These are phyloP conservation scores for Sciurus carolinensis DNA, from an alignment of 2,797 vertebrate genomes.

Conservation along the genomic window DNA sequence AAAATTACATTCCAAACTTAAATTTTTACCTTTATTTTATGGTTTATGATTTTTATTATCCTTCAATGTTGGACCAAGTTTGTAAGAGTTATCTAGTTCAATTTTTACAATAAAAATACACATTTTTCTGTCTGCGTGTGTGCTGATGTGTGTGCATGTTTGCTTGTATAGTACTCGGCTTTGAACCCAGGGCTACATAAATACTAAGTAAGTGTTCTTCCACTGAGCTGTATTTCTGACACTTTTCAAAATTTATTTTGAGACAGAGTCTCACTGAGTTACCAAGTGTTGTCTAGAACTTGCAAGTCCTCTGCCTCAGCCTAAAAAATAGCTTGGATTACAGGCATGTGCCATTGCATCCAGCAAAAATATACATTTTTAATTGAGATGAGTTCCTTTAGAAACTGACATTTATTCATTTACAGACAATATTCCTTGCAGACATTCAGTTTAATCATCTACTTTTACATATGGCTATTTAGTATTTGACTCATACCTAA, in stretches of 20 bases:
- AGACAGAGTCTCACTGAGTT: no score
- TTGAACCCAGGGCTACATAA: no score
- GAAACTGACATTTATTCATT: slow-evolving; percentile 8
- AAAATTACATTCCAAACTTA: background rate
- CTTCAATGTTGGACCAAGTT: background rate
- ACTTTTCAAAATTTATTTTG: no score
- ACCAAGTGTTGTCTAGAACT: no score
- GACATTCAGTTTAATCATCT: background rate
- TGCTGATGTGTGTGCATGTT: no score
- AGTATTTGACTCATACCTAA: slow-evolving; percentile 16
- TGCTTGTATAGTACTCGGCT: no score
- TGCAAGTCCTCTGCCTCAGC: no score
- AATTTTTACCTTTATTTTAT: background rate
- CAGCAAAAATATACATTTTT: background rate
- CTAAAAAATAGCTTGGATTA: no score
- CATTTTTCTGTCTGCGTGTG: no score
- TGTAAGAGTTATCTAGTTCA: background rate
- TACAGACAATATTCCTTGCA: background rate
- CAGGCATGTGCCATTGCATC: no score
- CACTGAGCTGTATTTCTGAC: no score
- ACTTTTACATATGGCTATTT: background rate
- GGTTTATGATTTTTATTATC: background rate
- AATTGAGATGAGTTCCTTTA: background rate
- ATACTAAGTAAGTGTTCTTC: no score
- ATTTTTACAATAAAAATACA: background rate